phyloP scores from a whole-genome alignment of 2,888 invertebrate genomes.

The Rhagophthalmus giganteus region DNA sequence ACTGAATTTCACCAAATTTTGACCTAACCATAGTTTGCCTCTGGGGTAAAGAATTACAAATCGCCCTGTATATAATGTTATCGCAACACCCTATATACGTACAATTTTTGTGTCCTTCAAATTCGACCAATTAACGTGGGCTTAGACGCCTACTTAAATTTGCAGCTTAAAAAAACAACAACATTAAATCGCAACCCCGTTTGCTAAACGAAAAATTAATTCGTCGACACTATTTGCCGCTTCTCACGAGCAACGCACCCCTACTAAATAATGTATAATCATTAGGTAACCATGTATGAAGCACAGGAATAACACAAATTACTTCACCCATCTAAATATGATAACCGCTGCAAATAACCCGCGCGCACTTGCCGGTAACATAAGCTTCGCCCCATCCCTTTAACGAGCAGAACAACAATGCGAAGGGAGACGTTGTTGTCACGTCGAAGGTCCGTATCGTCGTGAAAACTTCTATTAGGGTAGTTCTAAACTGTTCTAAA shows the following conservation, averaged over 20 bases:
- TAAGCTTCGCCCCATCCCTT: slow-evolving; percentile 9
- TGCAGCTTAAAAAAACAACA: too few relatives aligned
- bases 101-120: too few relatives aligned
- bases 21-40: too few relatives aligned
- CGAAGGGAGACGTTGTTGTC: neutral
- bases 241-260: neutral
- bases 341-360: slow-evolving; percentile 22
- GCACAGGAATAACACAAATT: slow-evolving; percentile 42
- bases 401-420: neutral
- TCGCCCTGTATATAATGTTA: too few relatives aligned
- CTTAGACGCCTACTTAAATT: neutral
- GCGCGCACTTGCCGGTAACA: slow-evolving; percentile 21
- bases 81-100: too few relatives aligned
- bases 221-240: too few relatives aligned
- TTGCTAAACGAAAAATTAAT: too few relatives aligned
- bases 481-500: slow-evolving; percentile 21
- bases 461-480: slow-evolving; percentile 15
- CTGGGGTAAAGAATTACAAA: too few relatives aligned
- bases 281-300: slow-evolving; percentile 40
- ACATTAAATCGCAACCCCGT: too few relatives aligned
- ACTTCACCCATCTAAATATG: slow-evolving; percentile 34
- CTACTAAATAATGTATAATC: slow-evolving; percentile 42
- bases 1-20: too few relatives aligned
- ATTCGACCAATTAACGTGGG: too few relatives aligned
- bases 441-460: slow-evolving; percentile 7